Percentiles rank a stretch among this genome's conserved stretches.
Conservation (phyloP, 2,888 invertebrate species). For the Didymodactylos carnosus region DNA sequence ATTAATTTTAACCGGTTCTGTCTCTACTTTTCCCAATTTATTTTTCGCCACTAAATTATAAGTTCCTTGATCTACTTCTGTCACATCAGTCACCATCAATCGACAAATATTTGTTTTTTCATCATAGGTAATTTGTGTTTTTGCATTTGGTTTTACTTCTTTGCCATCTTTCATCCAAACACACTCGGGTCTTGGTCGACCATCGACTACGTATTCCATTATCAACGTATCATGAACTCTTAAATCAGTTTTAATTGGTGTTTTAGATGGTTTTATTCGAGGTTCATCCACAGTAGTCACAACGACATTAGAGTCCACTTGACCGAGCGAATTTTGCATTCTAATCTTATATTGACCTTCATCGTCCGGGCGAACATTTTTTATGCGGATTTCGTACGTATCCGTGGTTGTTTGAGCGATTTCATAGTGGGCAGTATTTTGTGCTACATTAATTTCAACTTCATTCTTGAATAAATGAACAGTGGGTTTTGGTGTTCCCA, state of each 20-base stretch:
- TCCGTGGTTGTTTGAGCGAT: not conserved
- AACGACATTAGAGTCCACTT: not conserved
- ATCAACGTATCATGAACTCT: not conserved
- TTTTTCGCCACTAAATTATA: conserved; percentile 9
- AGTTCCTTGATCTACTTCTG: not conserved
- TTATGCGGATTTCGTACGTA: not conserved
- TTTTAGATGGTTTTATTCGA: not conserved
- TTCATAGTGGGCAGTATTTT: not conserved
- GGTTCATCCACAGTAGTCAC: not conserved
- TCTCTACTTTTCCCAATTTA: conserved; percentile 5
- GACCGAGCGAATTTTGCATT: not conserved
- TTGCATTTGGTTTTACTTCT: not conserved
- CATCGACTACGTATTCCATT: not conserved
- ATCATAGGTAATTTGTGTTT: not conserved
- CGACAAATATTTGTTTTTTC: not conserved
- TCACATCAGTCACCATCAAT: not conserved
- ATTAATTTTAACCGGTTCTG: not conserved
- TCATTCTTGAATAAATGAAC: not conserved
- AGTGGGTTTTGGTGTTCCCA: not conserved
- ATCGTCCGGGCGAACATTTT: not conserved
- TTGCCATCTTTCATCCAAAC: not conserved
- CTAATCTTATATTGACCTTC: not conserved
- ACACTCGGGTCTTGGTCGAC: not conserved
- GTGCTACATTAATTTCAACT: not conserved
- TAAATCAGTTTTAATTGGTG: not conserved